Evolutionary conservation across 2,888 invertebrate species (phyloP), one percentile per base, ranked within the genome.

Genomic region (Bellardia pandia): DNA sequence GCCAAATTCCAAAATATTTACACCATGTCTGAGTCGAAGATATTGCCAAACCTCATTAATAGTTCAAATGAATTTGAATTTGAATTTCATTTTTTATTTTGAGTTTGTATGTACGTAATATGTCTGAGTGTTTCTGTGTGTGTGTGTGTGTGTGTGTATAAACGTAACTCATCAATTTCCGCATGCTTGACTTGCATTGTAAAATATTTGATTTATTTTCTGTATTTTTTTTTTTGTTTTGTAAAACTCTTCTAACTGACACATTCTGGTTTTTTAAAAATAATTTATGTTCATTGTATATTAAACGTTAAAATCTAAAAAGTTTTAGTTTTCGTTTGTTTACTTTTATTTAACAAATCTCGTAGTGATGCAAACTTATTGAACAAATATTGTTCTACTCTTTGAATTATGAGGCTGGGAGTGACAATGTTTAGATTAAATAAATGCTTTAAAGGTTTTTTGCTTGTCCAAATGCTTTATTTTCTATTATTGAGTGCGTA

Each of bases 161-260:
- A 72, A 84, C 64, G 68, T 68, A 76, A 82, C 75, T 62, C 72
- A 80, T 76, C 81, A 80, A 86, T 85, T 86, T 88, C 86, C 88
- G 86, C 86, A 83, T 86, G 77, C 64, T 81, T 84, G 77, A 64
- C 23, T 81, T 77, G 76, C 58, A 58, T 75, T 88, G 79, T 71
- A 82, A 82, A 81, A 45, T 56, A 45, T 42, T 68, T 68, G 33
- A 79, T 60, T 66, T 74, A 4, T 13, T 40, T 78, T 74, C 23
- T 30, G 23, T 66, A 58, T 3, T 7, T 53, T 45, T 48, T 45
- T 42, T 30, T 16, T 45, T 33, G 53, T 2, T 42, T 62, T 37
- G 14, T 40, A 37, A 60, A 23, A 56, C 0, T 45, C 45, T 45
- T 45, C 45, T 23, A 56, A 56, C n/a, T 77, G 80, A 68, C 77